Base-by-base conservation (phyloP, 2,113 vertebrate genomes). In the Willisornis vidua region DNA sequence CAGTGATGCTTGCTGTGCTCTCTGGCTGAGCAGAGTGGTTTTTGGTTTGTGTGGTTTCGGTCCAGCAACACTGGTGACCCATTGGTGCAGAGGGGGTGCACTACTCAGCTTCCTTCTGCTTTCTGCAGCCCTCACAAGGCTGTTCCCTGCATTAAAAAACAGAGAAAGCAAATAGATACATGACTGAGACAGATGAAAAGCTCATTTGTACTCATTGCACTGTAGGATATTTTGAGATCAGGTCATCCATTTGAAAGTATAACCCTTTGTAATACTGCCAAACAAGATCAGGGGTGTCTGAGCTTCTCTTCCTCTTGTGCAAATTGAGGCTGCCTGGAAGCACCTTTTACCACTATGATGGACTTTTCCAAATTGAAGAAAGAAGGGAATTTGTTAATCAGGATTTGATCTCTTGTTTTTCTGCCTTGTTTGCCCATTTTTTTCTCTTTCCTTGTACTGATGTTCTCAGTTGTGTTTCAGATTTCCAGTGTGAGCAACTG, bases 151-250 rank as follows among this genome's bases (percentile, higher is more conserved):
- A 73, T 78, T 81, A 81, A 61, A 94, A 91, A 57, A 1, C 26
- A 70, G 12, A 58, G 80, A 59, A 45, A 87, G 71, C 45, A 76
- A 78, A 86, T 11, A 90, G 77, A 61, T 58, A 51, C 24, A 15
- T 1, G 4, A 45, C 54, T 88, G 74, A 96, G 75, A 67, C 71
- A 54, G 57, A 92, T 89, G 72, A 87, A 91, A 85, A 79, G 19
- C 59, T 83, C 59, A 5, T 85, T 96, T 88, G 62, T 96, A 74
- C 55, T 96, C 55, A 18, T 88, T 92, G 82, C 87, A 70, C 33
- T 48, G 57, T 81, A 91, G 90, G 68, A 96, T 87, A 79, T 96
- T 96, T 96, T 11, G 28, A 86, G 78, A 93, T 80, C 82, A 93
- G 81, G 73, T 91, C 78, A 86, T 90, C 66, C 75, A 73, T 94